Evolutionary conservation across 2,797 vertebrate genomes (phyloP).

Genomic region (Hippoglossus hippoglossus): DNA sequence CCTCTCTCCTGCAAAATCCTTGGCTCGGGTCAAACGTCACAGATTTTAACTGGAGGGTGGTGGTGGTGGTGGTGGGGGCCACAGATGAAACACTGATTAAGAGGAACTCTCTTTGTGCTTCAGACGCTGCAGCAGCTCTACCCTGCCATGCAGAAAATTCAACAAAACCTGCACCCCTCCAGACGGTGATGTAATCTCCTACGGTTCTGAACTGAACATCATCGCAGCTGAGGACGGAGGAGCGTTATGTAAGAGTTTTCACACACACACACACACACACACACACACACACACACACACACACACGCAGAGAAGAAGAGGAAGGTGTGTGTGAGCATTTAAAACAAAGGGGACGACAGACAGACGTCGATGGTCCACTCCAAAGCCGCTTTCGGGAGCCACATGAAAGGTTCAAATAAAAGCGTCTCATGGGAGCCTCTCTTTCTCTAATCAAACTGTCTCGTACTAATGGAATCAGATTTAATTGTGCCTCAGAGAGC

Average conservation of each 20-base stretch:
- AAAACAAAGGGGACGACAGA: slow-evolving; percentile 28
- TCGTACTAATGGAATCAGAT: slow-evolving; percentile 32
- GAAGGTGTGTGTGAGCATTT: slow-evolving; percentile 40
- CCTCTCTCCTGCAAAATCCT: neutral
- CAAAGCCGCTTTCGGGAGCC: slow-evolving; percentile 10
- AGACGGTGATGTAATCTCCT: slow-evolving; percentile 79
- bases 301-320: neutral
- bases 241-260: slow-evolving; percentile 69
- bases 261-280: slow-evolving; percentile 15
- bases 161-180: slow-evolving; percentile 68
- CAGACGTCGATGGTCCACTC: slow-evolving; percentile 7
- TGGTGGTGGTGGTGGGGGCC: neutral
- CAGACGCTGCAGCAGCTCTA: slow-evolving; percentile 43
- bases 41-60: neutral
- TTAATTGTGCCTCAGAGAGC: slow-evolving; percentile 47
- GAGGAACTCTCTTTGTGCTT: slow-evolving; percentile 26
- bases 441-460: slow-evolving; percentile 32
- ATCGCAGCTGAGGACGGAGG: slow-evolving; percentile 41
- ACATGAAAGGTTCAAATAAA: slow-evolving; percentile 37
- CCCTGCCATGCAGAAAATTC: slow-evolving; percentile 45
- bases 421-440: neutral
- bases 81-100: slow-evolving; percentile 13
- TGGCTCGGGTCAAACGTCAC: neutral
- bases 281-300: slow-evolving; percentile 6
- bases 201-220: slow-evolving; percentile 68